Evolutionary conservation across 1,140 invertebrate species (phyloP).

Genomic region (Drosophila miranda): DNA sequence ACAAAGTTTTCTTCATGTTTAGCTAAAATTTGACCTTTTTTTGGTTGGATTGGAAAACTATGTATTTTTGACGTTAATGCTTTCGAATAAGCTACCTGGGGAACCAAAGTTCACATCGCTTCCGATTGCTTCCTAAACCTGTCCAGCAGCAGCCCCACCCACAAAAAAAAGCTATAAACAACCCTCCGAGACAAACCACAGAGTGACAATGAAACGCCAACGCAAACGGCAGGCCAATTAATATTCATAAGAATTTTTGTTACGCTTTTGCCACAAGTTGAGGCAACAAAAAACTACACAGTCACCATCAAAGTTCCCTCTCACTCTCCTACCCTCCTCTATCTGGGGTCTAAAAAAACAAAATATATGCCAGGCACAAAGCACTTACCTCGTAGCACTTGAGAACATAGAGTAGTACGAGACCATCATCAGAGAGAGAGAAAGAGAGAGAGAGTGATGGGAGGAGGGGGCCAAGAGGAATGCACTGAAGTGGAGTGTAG

Average conservation of each 20-base stretch:
- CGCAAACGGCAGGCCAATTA: constrained; percentile 49
- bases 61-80: not conserved
- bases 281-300: constrained; percentile 39
- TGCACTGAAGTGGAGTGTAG: constrained; percentile 4
- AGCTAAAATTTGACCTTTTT: too few relatives aligned
- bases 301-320: constrained; percentile 40
- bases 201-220: constrained; percentile 41
- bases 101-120: not conserved
- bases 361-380: constrained; percentile 22
- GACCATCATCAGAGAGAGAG: not conserved
- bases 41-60: too few relatives aligned
- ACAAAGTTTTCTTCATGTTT: too few relatives aligned
- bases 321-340: constrained; percentile 8
- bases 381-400: constrained; percentile 51
- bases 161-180: constrained; percentile 17
- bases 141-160: constrained; percentile 17
- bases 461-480: not conserved
- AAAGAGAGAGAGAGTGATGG: too few relatives aligned
- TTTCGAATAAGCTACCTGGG: not conserved
- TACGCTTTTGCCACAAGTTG: constrained; percentile 43
- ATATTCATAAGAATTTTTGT: constrained; percentile 60
- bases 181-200: constrained; percentile 18
- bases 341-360: not conserved
- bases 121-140: constrained; percentile 22
- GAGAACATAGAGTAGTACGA: constrained; percentile 33